Evolutionary conservation across 1,140 invertebrate genomes (phyloP), one percentile per base, ranked within the genome.

Genomic region (Drosophila jambulina): DNA sequence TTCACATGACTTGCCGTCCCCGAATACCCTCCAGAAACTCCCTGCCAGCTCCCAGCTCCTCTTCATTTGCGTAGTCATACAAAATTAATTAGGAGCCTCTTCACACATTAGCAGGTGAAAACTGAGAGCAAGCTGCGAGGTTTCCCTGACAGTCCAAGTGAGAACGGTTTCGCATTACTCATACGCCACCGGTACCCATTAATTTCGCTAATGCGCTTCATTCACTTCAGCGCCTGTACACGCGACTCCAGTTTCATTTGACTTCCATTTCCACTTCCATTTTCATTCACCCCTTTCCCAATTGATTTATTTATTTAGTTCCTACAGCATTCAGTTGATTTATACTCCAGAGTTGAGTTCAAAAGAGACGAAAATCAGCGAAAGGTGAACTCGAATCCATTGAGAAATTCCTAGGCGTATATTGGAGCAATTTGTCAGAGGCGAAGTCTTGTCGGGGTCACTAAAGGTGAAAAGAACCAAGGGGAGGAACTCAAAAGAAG

Each of bases 31-130:
- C 12, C 27, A 36, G 21, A 23, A 71, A 40, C 25, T 71, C 49
- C 25, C 34, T 21, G 7, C 49, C 40, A 19, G 40, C 40, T 42
- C n/a, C 0, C 17, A 45, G 29, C 61, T 25, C 4, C 49, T 23
- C n/a, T 23, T 63, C 76, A 78, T 78, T 78, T 78, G 65, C 65
- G 65, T 54, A 63, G 75, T 78, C 65, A 78, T 78, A 78, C 59
- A 54, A 70, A 51, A 70, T 63, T 78, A 78, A 71, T 78, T 78
- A 78, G 38, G 29, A 68, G 29, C 74, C 57, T 40, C 57, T 60
- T 72, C 43, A 32, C 53, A 59, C 57, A 69, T 78, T 29, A 29
- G 46, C 58, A 43, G 57, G 45, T 38, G 65, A 59, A 78, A 77
- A 62, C 64, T 36, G 64, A 77, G 34, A 29, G 9, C 15, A 13